A percentile compares a stretch with the other conserved stretches of the same genome.
These are phyloP conservation scores for Glareola pratincola DNA, from an alignment of 2,113 vertebrate species.

Conservation along the genomic window DNA sequence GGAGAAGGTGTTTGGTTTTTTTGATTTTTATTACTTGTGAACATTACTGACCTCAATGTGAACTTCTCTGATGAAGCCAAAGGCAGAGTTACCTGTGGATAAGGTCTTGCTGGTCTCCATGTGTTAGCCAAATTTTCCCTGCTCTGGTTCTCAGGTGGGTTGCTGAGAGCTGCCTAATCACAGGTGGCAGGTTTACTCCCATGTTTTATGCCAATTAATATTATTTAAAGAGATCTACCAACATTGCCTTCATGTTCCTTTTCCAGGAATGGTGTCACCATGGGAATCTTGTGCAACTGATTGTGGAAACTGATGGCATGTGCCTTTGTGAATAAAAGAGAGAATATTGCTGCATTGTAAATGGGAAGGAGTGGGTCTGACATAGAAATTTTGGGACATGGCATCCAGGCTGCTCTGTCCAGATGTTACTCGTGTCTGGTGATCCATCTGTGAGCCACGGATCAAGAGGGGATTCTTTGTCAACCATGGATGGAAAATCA, in stretches of 20 bases:
- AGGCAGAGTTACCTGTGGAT: not conserved
- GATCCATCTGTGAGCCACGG: not conserved
- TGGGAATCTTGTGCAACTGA: not conserved
- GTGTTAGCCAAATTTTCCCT: not conserved
- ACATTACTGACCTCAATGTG: not conserved
- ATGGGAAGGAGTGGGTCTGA: not conserved
- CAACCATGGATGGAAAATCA: not conserved
- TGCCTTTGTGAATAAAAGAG: not conserved
- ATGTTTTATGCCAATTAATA: not conserved
- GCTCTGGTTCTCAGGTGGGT: not conserved
- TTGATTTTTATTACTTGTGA: not conserved
- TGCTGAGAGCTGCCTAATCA: not conserved
- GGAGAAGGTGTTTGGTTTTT: not conserved
- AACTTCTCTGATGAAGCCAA: not conserved
- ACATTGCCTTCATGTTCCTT: not conserved
- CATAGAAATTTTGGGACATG: not conserved
- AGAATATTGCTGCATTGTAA: not conserved
- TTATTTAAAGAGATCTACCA: not conserved
- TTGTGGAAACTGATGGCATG: not conserved
- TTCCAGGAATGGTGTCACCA: not conserved
- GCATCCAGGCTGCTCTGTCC: not conserved
- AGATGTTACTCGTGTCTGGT: not conserved
- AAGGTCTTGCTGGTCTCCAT: not conserved
- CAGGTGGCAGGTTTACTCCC: accelerated
- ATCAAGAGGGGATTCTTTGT: not conserved